Evolutionary conservation across 1,140 invertebrate genomes (phyloP), one percentile per base, ranked within the genome.

Genomic region (Caenorhabditis inopinata): DNA sequence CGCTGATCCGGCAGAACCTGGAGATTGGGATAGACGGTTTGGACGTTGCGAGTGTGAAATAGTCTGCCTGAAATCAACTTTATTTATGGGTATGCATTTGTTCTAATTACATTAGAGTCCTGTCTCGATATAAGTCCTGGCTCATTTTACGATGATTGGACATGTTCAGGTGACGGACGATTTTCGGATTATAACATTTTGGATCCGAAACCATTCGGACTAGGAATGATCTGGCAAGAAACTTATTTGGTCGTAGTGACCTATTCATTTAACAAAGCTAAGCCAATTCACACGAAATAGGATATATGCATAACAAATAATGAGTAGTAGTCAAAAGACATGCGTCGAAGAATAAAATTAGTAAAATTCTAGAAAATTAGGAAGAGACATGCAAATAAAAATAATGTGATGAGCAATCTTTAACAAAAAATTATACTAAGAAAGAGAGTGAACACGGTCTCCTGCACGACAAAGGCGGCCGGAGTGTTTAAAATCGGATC

Each of bases 171-270:
- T 88, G 87, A 12, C 87, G 87, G 21, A 88, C 87, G 76, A 88
- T 88, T 73, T 88, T 88, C 21, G 87, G 87, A 84, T 88, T 88
- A 78, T 88, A 88, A 76, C 87, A 89, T 47, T 88, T 88, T 12
- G 87, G 87, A 58, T 88, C 87, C 47, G 85, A 86, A 27, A 88
- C 87, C 87, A 88, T 88, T 16, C 87, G 80, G 12, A 88, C 87
- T 14, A 88, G 82, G 78, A 88, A 88, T 6, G 86, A 88, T 48
- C 86, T 81, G 83, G 12, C 12, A 62, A 35, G 23, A 68, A 38
- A 27, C n/a, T 9, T 38, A 16, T 68, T 18, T 21, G 9, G 32
- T 38, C 58, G 38, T 7, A 21, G 29, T 18, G 58, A 38, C 29
- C 58, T n/a, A 68, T 68, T 68, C 58, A 68, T 68, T 68, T 25